phyloP scores from a whole-genome alignment of 2,888 invertebrate genomes.

The Drosophila pullipes region DNA sequence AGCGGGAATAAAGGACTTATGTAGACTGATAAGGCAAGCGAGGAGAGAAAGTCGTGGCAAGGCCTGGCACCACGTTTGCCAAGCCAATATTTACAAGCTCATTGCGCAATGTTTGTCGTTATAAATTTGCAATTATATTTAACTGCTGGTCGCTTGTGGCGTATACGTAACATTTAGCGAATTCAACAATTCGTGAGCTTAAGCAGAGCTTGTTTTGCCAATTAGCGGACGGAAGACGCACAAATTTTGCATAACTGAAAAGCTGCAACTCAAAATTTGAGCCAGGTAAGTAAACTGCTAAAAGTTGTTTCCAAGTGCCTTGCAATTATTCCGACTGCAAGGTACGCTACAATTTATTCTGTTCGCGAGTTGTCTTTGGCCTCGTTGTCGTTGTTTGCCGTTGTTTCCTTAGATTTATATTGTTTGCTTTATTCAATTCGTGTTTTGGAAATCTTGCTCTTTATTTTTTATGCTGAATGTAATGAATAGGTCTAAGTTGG shows the following conservation, averaged over 20 bases:
- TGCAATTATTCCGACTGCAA: conserved; percentile 72
- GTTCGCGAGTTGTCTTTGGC: conserved; percentile 35
- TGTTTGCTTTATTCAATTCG: conserved; percentile 61
- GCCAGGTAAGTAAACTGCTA: conserved; percentile 28
- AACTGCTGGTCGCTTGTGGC: conserved; percentile 30
- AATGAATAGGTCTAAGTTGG: conserved; percentile 5
- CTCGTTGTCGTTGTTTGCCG: conserved; percentile 31
- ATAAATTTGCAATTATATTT: conserved; percentile 75
- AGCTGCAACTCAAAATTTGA: conserved; percentile 28
- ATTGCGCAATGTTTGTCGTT: conserved; percentile 46
- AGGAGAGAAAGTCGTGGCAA: conserved; percentile 1
- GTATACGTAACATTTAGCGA: conserved; percentile 53
- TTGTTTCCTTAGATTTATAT: conserved; percentile 43
- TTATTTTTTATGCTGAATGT: conserved; percentile 22
- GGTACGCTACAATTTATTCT: conserved; percentile 70
- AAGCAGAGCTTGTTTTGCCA: conserved; percentile 68
- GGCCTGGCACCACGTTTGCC: conserved; percentile 20
- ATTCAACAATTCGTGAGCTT: conserved; percentile 40
- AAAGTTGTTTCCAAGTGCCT: conserved; percentile 66
- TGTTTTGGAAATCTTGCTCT: conserved; percentile 9
- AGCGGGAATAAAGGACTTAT: conserved; percentile 47
- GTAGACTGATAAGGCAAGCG: conserved; percentile 45
- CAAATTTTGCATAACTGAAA: conserved; percentile 55
- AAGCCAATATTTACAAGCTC: conserved; percentile 46
- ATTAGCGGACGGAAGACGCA: conserved; percentile 49